Evolutionary conservation across 2,797 vertebrate species (phyloP).

Genomic region (Zalophus californianus): DNA sequence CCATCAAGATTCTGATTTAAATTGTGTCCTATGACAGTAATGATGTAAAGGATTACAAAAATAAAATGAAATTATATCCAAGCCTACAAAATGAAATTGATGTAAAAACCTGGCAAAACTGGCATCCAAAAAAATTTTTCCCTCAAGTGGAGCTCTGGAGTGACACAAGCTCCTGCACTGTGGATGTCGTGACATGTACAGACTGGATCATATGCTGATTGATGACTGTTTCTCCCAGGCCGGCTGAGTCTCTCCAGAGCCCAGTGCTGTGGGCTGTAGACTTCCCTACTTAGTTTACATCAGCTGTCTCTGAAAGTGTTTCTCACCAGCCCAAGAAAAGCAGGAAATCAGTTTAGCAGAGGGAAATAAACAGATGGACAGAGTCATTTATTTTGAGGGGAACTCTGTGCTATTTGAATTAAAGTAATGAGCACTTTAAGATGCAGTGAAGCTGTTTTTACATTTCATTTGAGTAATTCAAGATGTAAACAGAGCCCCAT

Average conservation of each 20-base stretch:
- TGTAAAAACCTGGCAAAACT: not conserved
- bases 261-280: not conserved
- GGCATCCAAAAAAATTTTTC: not conserved
- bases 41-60: constrained; percentile 12
- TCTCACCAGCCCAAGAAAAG: constrained; percentile 69
- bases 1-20: constrained; percentile 36
- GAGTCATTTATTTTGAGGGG: constrained; percentile 79
- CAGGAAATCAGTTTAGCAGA: constrained; percentile 79
- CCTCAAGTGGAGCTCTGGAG: not conserved
- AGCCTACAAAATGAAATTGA: not conserved
- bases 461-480: constrained; percentile 81
- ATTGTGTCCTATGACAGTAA: not conserved
- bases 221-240: not conserved
- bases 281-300: constrained; percentile 30
- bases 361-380: constrained; percentile 83
- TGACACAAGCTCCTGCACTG: not conserved
- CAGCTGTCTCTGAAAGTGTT: constrained; percentile 73
- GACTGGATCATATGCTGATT: not conserved
- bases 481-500: constrained; percentile 77
- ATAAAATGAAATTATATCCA: not conserved
- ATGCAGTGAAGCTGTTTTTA: constrained; percentile 76
- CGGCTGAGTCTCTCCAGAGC: not conserved
- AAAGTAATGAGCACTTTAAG: constrained; percentile 82
- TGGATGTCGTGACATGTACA: accelerated
- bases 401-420: constrained; percentile 80